Conservation (phyloP, 2,797 vertebrate genomes). For the Periophthalmus magnuspinnatus region DNA sequence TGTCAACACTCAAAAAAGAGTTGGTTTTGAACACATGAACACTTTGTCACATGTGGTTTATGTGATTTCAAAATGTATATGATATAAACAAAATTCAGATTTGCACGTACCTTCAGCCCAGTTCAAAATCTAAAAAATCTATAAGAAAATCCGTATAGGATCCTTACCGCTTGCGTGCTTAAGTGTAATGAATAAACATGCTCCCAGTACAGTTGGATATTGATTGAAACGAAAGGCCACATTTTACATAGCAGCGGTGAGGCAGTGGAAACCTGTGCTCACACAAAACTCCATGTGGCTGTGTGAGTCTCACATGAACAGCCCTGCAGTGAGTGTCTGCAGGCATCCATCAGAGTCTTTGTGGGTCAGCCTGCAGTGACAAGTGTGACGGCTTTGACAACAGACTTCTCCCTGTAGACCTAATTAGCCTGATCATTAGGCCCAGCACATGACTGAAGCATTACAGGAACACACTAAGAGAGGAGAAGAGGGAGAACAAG, state of each 20-base stretch:
- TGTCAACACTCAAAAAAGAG: neutral
- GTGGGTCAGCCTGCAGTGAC: constrained; percentile 53
- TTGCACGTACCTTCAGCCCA: too few relatives aligned
- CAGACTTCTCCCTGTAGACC: constrained; percentile 55
- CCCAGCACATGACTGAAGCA: constrained; percentile 39
- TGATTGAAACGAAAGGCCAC: neutral
- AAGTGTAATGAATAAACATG: neutral
- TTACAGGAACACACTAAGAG: constrained; percentile 3
- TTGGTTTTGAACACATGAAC: neutral
- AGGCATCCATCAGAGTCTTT: constrained; percentile 52
- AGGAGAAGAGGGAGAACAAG: neutral
- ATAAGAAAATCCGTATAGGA: too few relatives aligned
- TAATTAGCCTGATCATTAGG: constrained; percentile 66
- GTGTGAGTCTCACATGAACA: constrained; percentile 39
- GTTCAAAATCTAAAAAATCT: too few relatives aligned
- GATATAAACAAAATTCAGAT: too few relatives aligned
- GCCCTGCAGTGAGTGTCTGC: constrained; percentile 28
- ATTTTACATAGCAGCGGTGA: neutral
- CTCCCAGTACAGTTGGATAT: neutral
- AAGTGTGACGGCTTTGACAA: constrained; percentile 51
- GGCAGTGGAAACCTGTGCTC: neutral
- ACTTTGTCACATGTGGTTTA: too few relatives aligned
- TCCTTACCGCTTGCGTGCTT: neutral
- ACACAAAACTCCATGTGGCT: neutral
- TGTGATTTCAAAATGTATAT: too few relatives aligned